Base-by-base conservation (phyloP, 2,888 invertebrate genomes). In the Odontocolon sp. region DNA sequence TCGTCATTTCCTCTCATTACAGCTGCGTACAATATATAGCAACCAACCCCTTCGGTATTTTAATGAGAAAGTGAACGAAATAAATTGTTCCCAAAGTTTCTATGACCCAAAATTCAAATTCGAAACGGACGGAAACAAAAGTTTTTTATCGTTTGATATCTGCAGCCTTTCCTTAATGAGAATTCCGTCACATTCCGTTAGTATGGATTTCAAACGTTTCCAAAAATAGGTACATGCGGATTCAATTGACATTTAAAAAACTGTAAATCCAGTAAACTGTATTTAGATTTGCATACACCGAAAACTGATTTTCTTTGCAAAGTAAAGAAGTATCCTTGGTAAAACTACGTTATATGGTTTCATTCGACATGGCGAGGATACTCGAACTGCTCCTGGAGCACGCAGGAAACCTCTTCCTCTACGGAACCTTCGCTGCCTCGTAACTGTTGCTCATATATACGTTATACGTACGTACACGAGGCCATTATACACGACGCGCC, bases 401-500 rank as follows among this genome's bases (percentile, higher is more conserved):
- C 57, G 70, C 61, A 63, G 56, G 26, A 38, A 38, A 52, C 73
- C 67, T 47, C 14, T 59, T 59, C 54, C 31, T 66, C 40, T 57
- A 16, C 40, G 61, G 61, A 52, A 57, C 52, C 76, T 72, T 70
- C 40, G 63, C 50, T 36, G 9, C 21, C 57, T 59, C 59, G 70
- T 74, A 80, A 80, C 79, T 78, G 76, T 78, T 77, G 79, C 70
- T 74, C 69, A 71, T 80, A 74, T 70, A 70, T 71, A 74, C 64
- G 57, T 57, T 71, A 72, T 72, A 69, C 74, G 69, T 80, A 74
- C 69, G 77, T 79, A 74, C 73, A 78, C 66, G 63, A 52, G 72
- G 40, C 73, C 80, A 82, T 82, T 82, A 81, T 82, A 81, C 83
- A 80, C 80, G 77, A 80, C 79, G 81, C 74, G 71, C 64, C 52